Evolutionary conservation across 1,140 invertebrate species (phyloP).

Genomic region (Laodelphax striatellus): DNA sequence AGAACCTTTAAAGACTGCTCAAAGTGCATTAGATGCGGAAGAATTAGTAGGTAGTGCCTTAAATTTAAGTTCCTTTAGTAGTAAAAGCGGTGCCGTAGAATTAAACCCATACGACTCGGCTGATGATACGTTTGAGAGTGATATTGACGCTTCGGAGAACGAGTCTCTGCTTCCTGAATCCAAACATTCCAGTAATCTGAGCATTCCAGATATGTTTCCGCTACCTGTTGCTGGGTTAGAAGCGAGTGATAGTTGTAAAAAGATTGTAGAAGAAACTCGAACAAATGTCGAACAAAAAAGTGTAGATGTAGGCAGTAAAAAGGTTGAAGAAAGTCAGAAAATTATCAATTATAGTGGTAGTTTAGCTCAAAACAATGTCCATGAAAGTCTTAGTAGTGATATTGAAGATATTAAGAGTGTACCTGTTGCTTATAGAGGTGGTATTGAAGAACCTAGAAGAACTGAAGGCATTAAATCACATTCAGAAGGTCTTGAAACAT

Average conservation of each 20-base stretch:
- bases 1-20: no score
- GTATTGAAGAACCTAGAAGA: neutral
- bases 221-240: neutral
- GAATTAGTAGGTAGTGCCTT: neutral
- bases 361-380: neutral
- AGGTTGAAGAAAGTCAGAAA: neutral
- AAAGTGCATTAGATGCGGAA: no score
- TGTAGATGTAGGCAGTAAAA: neutral
- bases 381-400: neutral
- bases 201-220: neutral
- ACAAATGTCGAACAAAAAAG: neutral
- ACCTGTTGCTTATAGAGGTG: neutral
- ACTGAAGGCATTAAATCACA: no score
- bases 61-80: neutral
- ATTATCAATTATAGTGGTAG: neutral
- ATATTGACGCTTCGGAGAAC: neutral
- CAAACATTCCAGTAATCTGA: no score
- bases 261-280: neutral
- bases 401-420: neutral
- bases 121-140: conserved; percentile 1
- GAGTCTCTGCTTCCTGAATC: neutral
- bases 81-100: neutral
- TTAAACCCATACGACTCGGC: neutral
- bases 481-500: no score
- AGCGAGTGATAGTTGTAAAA: neutral